Conservation (phyloP, 2,797 vertebrate species). For the Anableps anableps region DNA sequence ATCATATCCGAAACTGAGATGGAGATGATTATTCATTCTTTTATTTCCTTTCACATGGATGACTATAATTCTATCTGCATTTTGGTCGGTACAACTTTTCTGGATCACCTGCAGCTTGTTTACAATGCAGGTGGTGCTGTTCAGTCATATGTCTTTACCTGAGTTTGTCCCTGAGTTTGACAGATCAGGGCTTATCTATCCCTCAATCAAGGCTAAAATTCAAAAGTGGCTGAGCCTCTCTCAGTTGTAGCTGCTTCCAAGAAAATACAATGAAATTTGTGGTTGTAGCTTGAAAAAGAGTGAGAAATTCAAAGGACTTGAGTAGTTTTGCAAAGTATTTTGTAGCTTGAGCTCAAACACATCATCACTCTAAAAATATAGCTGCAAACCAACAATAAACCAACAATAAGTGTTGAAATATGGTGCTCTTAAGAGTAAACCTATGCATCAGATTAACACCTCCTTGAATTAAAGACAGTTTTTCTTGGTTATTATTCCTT, state of each 20-base stretch:
- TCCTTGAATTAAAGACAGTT: conserved; percentile 4
- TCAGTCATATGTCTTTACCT: background rate
- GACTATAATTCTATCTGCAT: background rate
- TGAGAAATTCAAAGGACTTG: background rate
- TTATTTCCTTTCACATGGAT: no score
- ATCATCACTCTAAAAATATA: background rate
- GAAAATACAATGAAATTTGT: background rate
- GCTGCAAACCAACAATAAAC: background rate
- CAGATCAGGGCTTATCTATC: background rate
- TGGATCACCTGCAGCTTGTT: background rate
- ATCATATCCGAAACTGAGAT: no score
- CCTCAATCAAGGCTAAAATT: background rate
- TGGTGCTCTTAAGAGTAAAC: background rate
- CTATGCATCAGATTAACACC: background rate
- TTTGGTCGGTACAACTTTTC: background rate
- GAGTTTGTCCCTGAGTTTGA: conserved; percentile 1
- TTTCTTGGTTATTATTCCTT: background rate
- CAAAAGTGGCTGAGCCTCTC: background rate
- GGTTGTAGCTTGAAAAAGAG: background rate
- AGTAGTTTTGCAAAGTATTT: background rate
- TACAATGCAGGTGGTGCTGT: background rate
- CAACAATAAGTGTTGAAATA: background rate
- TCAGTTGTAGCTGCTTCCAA: background rate
- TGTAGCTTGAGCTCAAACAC: background rate
- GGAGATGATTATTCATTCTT: no score